Evolutionary conservation across 2,797 vertebrate genomes (phyloP).

Genomic region (Gorsachius magnificus): DNA sequence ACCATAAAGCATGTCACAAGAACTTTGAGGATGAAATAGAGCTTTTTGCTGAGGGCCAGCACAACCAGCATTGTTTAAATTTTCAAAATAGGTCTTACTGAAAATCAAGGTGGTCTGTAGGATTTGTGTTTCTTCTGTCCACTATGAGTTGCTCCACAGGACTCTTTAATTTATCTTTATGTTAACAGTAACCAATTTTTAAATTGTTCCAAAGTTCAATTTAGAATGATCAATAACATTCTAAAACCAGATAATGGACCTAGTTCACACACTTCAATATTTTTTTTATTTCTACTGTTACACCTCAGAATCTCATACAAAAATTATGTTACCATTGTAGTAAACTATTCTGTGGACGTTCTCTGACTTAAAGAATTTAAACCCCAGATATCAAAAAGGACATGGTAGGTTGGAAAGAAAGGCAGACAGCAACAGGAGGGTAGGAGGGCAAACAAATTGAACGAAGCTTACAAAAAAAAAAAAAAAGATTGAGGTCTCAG

Average conservation of each 20-base stretch:
- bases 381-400: not conserved
- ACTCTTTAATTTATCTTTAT: not conserved
- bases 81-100: not conserved
- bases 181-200: not conserved
- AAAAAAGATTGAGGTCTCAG: not conserved
- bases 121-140: not conserved
- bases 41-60: not conserved
- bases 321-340: not conserved
- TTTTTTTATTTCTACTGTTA: not conserved
- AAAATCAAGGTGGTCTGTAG: not conserved
- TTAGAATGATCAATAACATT: not conserved
- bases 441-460: not conserved
- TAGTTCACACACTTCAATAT: not conserved
- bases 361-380: not conserved
- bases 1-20: constrained; percentile 28
- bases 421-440: not conserved
- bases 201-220: not conserved
- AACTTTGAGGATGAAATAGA: not conserved
- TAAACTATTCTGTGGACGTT: not conserved
- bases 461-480: not conserved
- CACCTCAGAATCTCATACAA: not conserved
- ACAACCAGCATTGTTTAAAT: not conserved
- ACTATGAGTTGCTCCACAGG: not conserved
- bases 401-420: not conserved
- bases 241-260: not conserved